Evolutionary conservation across 2,113 vertebrate species (phyloP).

Genomic region (Clarias gariepinus): DNA sequence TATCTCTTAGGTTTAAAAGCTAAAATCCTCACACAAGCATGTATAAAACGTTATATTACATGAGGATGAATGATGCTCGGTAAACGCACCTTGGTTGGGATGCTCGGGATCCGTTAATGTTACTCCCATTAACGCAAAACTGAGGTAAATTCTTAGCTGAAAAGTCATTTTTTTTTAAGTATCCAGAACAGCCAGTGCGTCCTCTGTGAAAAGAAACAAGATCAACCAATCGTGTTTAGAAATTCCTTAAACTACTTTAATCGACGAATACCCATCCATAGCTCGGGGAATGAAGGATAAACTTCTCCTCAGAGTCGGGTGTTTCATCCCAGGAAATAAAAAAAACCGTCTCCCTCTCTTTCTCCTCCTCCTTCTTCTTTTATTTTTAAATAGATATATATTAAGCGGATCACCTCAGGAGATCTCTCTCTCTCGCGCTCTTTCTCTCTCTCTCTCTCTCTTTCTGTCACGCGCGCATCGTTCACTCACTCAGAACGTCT

Average conservation of each 20-base stretch:
- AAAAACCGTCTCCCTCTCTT: background rate
- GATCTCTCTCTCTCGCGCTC: background rate
- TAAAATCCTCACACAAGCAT: background rate
- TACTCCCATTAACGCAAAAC: slow-evolving; percentile 68
- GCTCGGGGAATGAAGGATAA: slow-evolving; percentile 7
- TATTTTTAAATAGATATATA: background rate
- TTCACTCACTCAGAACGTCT: background rate
- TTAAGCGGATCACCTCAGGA: background rate
- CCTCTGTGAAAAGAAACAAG: slow-evolving; percentile 1
- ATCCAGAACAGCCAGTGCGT: background rate
- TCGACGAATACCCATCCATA: slow-evolving; percentile 42
- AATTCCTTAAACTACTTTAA: slow-evolving; percentile 41
- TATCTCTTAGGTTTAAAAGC: background rate
- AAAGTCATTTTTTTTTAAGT: slow-evolving; percentile 54
- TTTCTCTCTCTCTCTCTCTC: background rate
- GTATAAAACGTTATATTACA: background rate
- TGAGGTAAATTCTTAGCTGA: slow-evolving; percentile 64
- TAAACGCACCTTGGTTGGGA: slow-evolving; percentile 73
- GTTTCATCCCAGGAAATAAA: slow-evolving; percentile 38
- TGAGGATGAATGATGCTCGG: background rate
- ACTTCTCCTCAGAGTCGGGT: slow-evolving; percentile 12
- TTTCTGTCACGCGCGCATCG: background rate
- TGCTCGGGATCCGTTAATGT: slow-evolving; percentile 67
- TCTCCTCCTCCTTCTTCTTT: background rate
- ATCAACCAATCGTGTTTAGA: background rate